Evolutionary conservation across 92 coral and sea anemone genomes (phyloP).

Genomic region (Plumapathes pennacea): DNA sequence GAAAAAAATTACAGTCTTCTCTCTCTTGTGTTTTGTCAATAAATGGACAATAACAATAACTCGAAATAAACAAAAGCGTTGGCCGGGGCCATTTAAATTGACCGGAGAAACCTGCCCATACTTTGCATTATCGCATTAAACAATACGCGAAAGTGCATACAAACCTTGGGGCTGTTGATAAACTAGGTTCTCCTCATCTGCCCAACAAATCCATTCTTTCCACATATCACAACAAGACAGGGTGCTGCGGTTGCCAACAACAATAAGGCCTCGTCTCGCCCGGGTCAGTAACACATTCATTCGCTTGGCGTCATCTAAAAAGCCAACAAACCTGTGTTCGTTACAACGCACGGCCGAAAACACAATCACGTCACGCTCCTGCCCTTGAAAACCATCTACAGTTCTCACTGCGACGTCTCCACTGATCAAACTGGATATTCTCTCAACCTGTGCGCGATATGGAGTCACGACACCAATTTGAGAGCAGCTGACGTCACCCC

Average conservation of each 20-base stretch:
- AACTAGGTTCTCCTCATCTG: constrained; percentile 20
- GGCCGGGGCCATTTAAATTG: no score
- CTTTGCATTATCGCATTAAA: no score
- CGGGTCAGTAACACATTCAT: constrained; percentile 80
- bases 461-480: constrained; percentile 70
- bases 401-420: constrained; percentile 61
- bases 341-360: constrained; percentile 84
- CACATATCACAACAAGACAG: constrained; percentile 46
- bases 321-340: constrained; percentile 65
- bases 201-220: constrained; percentile 64
- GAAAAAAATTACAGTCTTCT: no score
- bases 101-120: no score
- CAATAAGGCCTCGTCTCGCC: constrained; percentile 72
- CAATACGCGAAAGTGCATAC: no score
- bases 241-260: constrained; percentile 60
- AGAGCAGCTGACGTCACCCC: constrained; percentile 24
- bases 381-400: constrained; percentile 86
- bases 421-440: constrained; percentile 23
- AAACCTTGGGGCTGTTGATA: no score
- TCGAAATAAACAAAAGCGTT: no score
- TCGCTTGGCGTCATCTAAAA: constrained; percentile 67
- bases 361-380: constrained; percentile 78
- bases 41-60: no score
- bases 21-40: no score
- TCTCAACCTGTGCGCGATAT: constrained; percentile 57